These are phyloP conservation scores for Megalonaias nervosa DNA, from an alignment of 1,140 invertebrate species.

Conservation along the genomic window DNA sequence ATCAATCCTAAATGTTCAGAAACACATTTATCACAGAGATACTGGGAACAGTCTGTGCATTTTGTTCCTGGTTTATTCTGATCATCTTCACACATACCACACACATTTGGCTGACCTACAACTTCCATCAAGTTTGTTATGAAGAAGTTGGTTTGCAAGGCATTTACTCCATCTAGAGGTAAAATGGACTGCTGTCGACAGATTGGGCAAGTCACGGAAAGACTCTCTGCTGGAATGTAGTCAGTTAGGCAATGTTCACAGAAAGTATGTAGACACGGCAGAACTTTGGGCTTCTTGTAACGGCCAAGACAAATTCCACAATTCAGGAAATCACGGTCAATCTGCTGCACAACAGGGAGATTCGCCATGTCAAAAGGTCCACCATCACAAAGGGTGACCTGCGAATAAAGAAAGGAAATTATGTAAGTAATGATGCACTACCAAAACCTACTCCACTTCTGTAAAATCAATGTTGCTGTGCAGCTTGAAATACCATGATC, in stretches of 20 bases:
- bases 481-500: no score
- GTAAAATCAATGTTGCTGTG: no score
- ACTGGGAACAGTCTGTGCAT: conserved; percentile 68
- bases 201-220: conserved; percentile 75
- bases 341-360: no score
- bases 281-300: conserved; percentile 81
- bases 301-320: no score
- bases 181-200: conserved; percentile 76
- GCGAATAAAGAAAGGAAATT: no score
- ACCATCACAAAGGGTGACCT: no score
- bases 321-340: no score
- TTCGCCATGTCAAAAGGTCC: no score
- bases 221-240: conserved; percentile 79
- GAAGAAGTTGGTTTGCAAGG: conserved; percentile 74
- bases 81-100: conserved; percentile 54
- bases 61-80: conserved; percentile 59
- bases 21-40: conserved; percentile 61
- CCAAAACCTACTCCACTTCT: no score
- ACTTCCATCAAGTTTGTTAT: conserved; percentile 72
- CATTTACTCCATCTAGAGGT: conserved; percentile 73
- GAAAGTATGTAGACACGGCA: conserved; percentile 94
- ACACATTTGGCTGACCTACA: conserved; percentile 59
- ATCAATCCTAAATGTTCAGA: conserved; percentile 31
- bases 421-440: no score
- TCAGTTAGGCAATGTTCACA: conserved; percentile 91